A percentile compares a stretch with the other conserved stretches of the same genome.
phyloP scores from a whole-genome alignment of 1,140 invertebrate genomes.

The Scylla paramamosain region DNA sequence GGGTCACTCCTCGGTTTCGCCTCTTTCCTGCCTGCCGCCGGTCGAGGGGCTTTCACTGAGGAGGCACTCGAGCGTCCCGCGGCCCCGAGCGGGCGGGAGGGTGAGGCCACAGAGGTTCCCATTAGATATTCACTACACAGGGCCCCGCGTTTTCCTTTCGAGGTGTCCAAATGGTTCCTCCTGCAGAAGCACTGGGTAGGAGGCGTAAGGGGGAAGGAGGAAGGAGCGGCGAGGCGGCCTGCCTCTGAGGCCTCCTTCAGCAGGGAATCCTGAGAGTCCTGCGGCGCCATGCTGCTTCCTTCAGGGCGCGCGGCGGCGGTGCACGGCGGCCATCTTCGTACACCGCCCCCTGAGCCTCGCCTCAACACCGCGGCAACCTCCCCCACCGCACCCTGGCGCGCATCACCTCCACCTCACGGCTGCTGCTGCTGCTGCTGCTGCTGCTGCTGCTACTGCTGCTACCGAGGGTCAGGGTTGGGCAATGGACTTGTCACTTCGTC shows the following conservation, averaged over 20 bases:
- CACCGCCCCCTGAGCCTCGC: not conserved
- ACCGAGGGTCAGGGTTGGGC: too few relatives aligned
- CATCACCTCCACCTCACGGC: slow-evolving; percentile 27
- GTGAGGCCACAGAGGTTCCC: not conserved
- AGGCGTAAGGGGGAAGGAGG: not conserved
- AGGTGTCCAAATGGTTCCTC: not conserved
- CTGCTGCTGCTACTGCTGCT: not conserved
- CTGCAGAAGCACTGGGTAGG: not conserved
- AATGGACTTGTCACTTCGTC: too few relatives aligned
- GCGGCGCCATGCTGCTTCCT: slow-evolving; percentile 36
- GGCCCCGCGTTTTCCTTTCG: not conserved
- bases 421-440: slow-evolving; percentile 6
- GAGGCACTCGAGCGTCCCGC: not conserved
- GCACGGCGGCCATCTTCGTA: slow-evolving; percentile 15
- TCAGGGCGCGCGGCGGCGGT: slow-evolving; percentile 31
- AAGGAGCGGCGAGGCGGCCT: not conserved
- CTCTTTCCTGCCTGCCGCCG: not conserved
- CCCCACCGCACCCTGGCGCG: slow-evolving; percentile 18
- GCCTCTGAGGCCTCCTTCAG: not conserved
- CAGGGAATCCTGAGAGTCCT: not conserved
- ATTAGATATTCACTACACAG: not conserved
- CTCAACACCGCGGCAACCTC: slow-evolving; percentile 37
- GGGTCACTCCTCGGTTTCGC: not conserved
- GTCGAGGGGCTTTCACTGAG: not conserved
- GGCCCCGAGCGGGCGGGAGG: not conserved